Percentiles rank a stretch among this genome's conserved stretches.
Evolutionary conservation across 2,888 invertebrate species (phyloP).

Genomic region (Dione vanillae): DNA sequence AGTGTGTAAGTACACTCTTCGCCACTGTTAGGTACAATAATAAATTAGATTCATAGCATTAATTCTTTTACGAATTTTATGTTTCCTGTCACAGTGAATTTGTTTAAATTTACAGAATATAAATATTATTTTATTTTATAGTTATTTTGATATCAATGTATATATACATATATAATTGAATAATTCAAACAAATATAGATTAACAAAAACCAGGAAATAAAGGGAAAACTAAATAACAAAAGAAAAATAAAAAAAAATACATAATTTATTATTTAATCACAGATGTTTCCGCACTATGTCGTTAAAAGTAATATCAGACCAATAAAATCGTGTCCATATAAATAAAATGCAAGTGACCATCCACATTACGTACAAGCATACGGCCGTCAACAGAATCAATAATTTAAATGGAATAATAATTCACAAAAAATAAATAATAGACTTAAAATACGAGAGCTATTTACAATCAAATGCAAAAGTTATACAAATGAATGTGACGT

Average conservation of each 20-base stretch:
- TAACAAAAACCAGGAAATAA: constrained; percentile 48
- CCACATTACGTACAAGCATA: constrained; percentile 26
- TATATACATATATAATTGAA: background rate
- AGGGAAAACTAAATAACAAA: constrained; percentile 55
- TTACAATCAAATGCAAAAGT: constrained; percentile 76
- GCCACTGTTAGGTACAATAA: no score
- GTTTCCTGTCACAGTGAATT: background rate
- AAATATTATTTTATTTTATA: background rate
- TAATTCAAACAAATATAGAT: constrained; percentile 4
- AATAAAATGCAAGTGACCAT: constrained; percentile 37
- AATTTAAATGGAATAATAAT: constrained; percentile 53
- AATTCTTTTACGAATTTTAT: background rate
- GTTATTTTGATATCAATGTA: no score
- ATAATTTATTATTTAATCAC: constrained; percentile 78
- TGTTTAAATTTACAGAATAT: background rate
- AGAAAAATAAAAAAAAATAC: constrained; percentile 62
- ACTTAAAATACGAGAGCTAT: constrained; percentile 74
- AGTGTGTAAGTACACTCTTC: no score
- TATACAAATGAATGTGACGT: constrained; percentile 67
- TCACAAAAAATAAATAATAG: constrained; percentile 57
- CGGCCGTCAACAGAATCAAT: constrained; percentile 34
- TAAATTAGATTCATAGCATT: background rate
- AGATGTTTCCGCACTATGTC: constrained; percentile 61
- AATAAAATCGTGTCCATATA: constrained; percentile 36
- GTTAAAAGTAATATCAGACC: constrained; percentile 45